Evolutionary conservation across 2,113 vertebrate genomes (phyloP).

Genomic region (Megaceryle torquata): DNA sequence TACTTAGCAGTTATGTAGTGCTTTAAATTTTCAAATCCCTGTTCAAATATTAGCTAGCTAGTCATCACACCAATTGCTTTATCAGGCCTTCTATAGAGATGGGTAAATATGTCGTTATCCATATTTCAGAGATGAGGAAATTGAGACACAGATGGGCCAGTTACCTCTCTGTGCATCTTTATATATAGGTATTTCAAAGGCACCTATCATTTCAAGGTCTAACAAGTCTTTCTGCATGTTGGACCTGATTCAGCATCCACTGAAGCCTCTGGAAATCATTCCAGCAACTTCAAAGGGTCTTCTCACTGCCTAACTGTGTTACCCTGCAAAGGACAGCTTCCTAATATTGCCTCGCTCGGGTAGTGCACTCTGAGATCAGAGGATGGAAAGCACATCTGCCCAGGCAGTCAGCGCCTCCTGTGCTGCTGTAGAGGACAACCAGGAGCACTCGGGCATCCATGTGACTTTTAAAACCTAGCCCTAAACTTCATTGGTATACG

Average conservation of each 20-base stretch:
- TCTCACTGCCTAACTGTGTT: not conserved
- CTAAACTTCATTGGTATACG: not conserved
- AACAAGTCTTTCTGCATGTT: not conserved
- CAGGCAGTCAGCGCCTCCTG: not conserved
- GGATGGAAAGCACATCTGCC: not conserved
- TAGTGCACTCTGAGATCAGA: not conserved
- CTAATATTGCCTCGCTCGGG: not conserved
- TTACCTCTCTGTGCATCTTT: not conserved
- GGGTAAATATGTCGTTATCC: conserved; percentile 34
- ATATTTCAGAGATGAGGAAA: conserved; percentile 10
- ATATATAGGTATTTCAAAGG: conserved; percentile 10
- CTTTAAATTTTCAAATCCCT: conserved; percentile 34
- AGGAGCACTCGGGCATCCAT: not conserved
- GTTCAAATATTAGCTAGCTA: conserved; percentile 65
- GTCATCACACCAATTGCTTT: conserved; percentile 37
- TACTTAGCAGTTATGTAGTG: conserved; percentile 38
- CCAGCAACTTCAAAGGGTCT: not conserved
- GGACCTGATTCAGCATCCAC: not conserved
- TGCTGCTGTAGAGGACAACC: not conserved
- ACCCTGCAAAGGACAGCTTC: not conserved
- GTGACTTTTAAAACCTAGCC: not conserved
- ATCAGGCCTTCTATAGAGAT: conserved; percentile 8
- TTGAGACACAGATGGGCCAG: not conserved
- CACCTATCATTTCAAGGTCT: not conserved
- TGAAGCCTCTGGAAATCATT: not conserved